Evolutionary conservation across 2,797 vertebrate species (phyloP).

Genomic region (Brachyrhaphis roseni): DNA sequence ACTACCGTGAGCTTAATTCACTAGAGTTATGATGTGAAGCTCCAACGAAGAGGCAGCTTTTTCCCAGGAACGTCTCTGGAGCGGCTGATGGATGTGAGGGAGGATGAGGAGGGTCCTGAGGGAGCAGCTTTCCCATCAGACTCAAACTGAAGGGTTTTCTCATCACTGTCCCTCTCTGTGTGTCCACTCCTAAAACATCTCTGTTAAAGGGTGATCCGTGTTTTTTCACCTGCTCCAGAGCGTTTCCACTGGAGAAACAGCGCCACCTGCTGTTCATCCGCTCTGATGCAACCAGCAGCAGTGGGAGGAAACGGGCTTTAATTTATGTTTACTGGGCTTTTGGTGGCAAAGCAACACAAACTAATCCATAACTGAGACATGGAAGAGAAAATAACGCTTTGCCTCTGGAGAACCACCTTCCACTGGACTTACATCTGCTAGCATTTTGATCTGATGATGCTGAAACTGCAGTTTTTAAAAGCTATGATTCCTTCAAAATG

Average conservation of each 20-base stretch:
- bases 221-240: background rate
- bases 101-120: slow-evolving; percentile 21
- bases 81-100: slow-evolving; percentile 24
- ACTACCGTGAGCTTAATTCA: background rate
- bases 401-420: background rate
- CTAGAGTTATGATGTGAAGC: slow-evolving; percentile 10
- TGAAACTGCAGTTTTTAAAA: background rate
- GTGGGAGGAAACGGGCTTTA: background rate
- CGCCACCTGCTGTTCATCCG: slow-evolving; percentile 11
- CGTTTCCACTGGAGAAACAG: background rate
- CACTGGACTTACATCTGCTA: background rate
- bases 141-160: slow-evolving; percentile 17
- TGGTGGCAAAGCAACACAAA: background rate
- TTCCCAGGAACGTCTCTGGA: slow-evolving; percentile 23
- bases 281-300: background rate
- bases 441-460: background rate
- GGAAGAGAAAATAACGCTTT: background rate
- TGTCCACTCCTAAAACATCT: background rate
- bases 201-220: background rate
- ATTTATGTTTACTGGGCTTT: background rate
- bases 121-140: slow-evolving; percentile 38
- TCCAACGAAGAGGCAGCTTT: background rate
- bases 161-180: slow-evolving; percentile 9
- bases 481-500: background rate
- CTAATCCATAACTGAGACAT: background rate